Base-by-base conservation (phyloP, 2,888 invertebrate species). In the Phaedon cochleariae region DNA sequence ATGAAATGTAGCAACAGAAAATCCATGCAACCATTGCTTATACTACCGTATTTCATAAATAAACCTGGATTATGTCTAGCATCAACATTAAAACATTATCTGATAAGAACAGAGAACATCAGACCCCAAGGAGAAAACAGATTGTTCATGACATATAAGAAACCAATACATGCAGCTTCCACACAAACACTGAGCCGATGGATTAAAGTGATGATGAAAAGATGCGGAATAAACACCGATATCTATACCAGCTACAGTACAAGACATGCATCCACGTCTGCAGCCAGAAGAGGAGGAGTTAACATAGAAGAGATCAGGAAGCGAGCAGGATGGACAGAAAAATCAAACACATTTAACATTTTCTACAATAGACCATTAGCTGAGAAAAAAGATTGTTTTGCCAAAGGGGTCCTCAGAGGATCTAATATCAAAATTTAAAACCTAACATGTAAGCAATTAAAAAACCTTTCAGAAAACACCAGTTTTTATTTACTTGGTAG, bases 221-320 rank as follows among this genome's bases (percentile, higher is more conserved):
- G 49, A 12, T 64, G 69, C 22, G 73, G 72, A n/a, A 58, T 74
- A 17, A 70, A 74, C 61, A 64, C 64, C 15, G 31, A 22, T 4
- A 49, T 52, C 12, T 74, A 71, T 57, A 58, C 64, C 15, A 59
- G 70, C 18, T 73, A 74, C 34, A 55, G 67, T 41, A 73, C 72
- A 4, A 45, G 74, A 20, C 75, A 75, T 51, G 71, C 73, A 10
- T 31, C 73, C 12, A 73, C 74, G 17, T 75, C 73, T 1, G 60
- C 65, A 26, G 76, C 74, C 3, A 29, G 51, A 9, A 62, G 55
- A 48, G 17, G 49, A 18, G 73, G 73, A 4, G 53, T 74, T 12
- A 70, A 41, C 49, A 48, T 73, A 26, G 73, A 73, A 10, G 6
- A 52, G 9, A 73, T 72, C 26, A 53, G 59, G 45, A 65, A 52